phyloP scores from a whole-genome alignment of 2,888 invertebrate species.

The Callosobruchus maculatus region DNA sequence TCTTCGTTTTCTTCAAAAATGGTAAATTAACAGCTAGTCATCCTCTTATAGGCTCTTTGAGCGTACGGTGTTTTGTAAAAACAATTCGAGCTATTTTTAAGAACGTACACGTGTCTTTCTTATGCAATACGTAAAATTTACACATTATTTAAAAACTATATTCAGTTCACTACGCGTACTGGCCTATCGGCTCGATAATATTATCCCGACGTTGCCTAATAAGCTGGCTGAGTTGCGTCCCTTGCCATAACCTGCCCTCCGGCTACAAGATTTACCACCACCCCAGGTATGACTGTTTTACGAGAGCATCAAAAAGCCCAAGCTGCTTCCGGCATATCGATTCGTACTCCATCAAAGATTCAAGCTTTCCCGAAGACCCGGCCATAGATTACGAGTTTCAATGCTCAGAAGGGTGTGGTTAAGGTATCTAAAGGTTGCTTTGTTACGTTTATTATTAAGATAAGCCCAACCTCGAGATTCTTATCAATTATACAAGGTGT shows the following conservation, averaged over 20 bases:
- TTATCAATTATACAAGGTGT: no score
- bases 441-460: no score
- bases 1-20: no score
- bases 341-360: neutral
- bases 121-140: no score
- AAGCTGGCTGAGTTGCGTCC: neutral
- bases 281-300: neutral
- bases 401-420: neutral
- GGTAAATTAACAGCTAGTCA: no score
- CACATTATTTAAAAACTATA: no score
- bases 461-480: no score
- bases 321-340: neutral
- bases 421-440: no score
- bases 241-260: neutral
- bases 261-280: neutral
- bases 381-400: neutral
- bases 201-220: neutral
- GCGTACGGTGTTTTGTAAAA: no score
- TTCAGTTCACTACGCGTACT: neutral
- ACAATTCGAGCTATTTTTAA: no score
- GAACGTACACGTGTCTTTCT: no score
- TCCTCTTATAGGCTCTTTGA: no score
- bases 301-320: neutral
- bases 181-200: neutral
- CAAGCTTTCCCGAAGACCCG: neutral